Evolutionary conservation across 1,140 invertebrate genomes (phyloP), one percentile per base, ranked within the genome.

Genomic region (Aphaenogaster floridana): DNA sequence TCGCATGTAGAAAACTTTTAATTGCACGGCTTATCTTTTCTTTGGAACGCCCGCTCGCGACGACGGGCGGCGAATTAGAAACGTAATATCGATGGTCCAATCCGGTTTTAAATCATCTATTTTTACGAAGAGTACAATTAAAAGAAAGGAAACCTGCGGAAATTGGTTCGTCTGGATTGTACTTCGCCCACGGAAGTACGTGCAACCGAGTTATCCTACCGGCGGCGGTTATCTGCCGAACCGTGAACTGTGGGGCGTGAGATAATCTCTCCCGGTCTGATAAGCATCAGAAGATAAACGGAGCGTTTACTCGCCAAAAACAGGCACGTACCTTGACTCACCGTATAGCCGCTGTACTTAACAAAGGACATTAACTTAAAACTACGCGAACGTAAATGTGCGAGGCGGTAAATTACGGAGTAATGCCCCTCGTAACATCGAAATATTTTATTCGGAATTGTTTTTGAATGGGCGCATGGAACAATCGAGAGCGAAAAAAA

Each of bases 291-390:
- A 52, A 34, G 15, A 42, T 52, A 59, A 59, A 57, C 34, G 36
- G 42, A 76, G 36, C 72, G 28, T 54, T 72, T 52, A 74, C 34
- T 76, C 13, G 36, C 52, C 52, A 13, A 76, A 76, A 76, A 59
- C 54, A 76, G 54, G 34, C 50, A 54, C 50, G 50, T 39, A 28
- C 21, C 50, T 15, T 36, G 45, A 6, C 13, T 21, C 45, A 71
- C 13, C 7, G 52, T 28, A 0, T 66, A 64, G 17, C 39, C 36
- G 17, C 54, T 21, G 54, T 21, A 8, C 54, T 57, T 57, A 57
- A 13, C 5, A 13, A 21, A 39, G 36, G 34, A 76, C 36, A 42
- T 76, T 28, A 76, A 76, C 2, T 59, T 1, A 42, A 59, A 76
- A 59, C 9, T 42, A 36, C n/a, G 1, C n/a, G 36, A 76, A 42